These are phyloP conservation scores for Frankliniella fusca DNA, from an alignment of 2,888 invertebrate species.

Conservation along the genomic window DNA sequence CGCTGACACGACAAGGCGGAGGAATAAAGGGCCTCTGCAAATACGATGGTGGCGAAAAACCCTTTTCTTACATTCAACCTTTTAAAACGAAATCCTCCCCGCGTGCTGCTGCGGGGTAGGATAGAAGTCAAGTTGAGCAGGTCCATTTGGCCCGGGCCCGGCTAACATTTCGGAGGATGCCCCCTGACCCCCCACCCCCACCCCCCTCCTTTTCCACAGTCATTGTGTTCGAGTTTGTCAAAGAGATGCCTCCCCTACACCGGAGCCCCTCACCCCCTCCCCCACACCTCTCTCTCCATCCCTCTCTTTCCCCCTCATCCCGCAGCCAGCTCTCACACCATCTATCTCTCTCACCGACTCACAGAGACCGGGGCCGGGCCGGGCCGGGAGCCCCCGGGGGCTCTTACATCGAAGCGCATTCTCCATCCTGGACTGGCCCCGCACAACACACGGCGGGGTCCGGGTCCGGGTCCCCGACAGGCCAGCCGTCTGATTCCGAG, in stretches of 20 bases:
- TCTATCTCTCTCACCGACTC: too few relatives aligned
- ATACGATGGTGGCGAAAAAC: too few relatives aligned
- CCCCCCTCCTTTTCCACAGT: background rate
- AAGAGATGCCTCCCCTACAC: slow-evolving; percentile 2
- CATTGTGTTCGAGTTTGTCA: slow-evolving; percentile 3
- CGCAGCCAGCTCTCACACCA: background rate
- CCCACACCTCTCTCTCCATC: background rate
- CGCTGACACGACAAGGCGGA: background rate
- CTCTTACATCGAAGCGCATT: too few relatives aligned
- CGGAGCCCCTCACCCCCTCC: background rate
- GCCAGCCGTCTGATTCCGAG: too few relatives aligned
- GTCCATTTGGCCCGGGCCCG: background rate
- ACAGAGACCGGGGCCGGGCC: too few relatives aligned
- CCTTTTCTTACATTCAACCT: too few relatives aligned
- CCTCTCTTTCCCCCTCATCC: background rate
- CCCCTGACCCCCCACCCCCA: background rate
- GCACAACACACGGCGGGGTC: too few relatives aligned
- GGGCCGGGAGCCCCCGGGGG: too few relatives aligned
- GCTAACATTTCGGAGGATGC: background rate
- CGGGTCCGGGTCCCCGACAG: too few relatives aligned
- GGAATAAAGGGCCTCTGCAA: too few relatives aligned
- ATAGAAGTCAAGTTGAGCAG: background rate
- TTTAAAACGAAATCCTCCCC: too few relatives aligned
- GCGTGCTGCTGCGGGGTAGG: background rate
- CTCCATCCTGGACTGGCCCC: too few relatives aligned